Conservation (phyloP, 2,113 vertebrate genomes). For the Heterochromis multidens region DNA sequence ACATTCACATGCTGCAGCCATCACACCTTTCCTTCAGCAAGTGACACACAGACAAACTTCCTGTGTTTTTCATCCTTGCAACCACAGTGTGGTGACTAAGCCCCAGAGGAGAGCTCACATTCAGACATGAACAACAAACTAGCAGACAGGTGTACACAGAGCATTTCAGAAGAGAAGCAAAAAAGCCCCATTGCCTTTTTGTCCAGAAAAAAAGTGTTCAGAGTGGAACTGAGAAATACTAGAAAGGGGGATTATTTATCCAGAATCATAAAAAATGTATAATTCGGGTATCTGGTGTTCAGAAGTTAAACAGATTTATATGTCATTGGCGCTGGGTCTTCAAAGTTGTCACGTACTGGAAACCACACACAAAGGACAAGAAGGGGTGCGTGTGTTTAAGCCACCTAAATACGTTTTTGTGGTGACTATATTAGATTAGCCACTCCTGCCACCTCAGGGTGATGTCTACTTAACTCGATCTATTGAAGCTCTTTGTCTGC, state of each 20-base stretch:
- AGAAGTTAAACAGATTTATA: neutral
- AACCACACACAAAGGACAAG: neutral
- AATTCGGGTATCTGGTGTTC: neutral
- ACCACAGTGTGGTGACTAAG: neutral
- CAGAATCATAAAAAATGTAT: neutral
- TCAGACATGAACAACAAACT: neutral
- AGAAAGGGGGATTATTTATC: neutral
- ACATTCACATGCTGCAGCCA: slow-evolving; percentile 2
- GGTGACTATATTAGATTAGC: slow-evolving; percentile 26
- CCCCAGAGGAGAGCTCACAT: neutral
- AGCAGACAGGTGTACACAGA: neutral
- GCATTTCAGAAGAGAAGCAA: neutral
- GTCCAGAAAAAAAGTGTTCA: neutral
- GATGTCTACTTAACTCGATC: slow-evolving; percentile 30
- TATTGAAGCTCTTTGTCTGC: slow-evolving; percentile 1
- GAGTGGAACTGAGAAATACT: neutral
- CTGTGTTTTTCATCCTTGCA: neutral
- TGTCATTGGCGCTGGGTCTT: neutral
- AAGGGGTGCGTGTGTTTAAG: neutral
- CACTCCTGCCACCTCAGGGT: neutral
- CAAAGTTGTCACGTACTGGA: neutral
- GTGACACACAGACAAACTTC: neutral
- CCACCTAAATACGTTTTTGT: neutral
- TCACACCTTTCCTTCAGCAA: neutral
- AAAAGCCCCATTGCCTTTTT: neutral